Percentiles rank a stretch among this genome's conserved stretches.
Evolutionary conservation across 2,888 invertebrate genomes (phyloP).

Genomic region (Phengaris arion): DNA sequence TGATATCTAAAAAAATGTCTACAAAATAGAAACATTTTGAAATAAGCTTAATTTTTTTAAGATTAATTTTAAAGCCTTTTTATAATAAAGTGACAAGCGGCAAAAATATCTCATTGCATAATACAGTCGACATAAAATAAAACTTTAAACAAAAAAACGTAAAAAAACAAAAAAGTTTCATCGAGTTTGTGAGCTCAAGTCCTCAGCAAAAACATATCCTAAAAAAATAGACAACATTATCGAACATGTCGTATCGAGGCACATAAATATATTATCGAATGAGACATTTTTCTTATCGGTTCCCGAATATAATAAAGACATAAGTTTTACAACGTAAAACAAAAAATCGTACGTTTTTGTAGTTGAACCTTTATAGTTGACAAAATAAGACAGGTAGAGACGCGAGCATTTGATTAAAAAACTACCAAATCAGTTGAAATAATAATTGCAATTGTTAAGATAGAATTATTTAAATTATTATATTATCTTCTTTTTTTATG

Average conservation of each 20-base stretch:
- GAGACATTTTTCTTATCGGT: conserved; percentile 25
- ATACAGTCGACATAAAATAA: not conserved
- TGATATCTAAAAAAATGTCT: too few relatives aligned
- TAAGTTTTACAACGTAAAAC: conserved; percentile 21
- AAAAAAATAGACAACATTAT: conserved; percentile 23
- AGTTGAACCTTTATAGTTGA: not conserved
- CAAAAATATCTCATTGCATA: not conserved
- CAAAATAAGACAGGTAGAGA: not conserved
- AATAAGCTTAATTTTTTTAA: too few relatives aligned
- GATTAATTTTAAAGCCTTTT: not conserved
- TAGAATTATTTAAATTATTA: too few relatives aligned
- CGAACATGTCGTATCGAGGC: not conserved
- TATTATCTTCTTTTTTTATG: too few relatives aligned
- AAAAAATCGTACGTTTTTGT: conserved; percentile 2
- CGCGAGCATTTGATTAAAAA: too few relatives aligned
- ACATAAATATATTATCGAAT: conserved; percentile 22
- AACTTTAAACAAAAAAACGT: not conserved
- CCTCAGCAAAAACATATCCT: not conserved
- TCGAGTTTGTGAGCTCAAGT: not conserved
- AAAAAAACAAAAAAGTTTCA: not conserved
- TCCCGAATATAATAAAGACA: conserved; percentile 14
- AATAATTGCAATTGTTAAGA: too few relatives aligned
- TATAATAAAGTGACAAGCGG: not conserved
- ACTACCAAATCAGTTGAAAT: too few relatives aligned
- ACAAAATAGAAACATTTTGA: too few relatives aligned